phyloP scores from a whole-genome alignment of 2,888 invertebrate species.

The Parapristionchus giblindavisi region DNA sequence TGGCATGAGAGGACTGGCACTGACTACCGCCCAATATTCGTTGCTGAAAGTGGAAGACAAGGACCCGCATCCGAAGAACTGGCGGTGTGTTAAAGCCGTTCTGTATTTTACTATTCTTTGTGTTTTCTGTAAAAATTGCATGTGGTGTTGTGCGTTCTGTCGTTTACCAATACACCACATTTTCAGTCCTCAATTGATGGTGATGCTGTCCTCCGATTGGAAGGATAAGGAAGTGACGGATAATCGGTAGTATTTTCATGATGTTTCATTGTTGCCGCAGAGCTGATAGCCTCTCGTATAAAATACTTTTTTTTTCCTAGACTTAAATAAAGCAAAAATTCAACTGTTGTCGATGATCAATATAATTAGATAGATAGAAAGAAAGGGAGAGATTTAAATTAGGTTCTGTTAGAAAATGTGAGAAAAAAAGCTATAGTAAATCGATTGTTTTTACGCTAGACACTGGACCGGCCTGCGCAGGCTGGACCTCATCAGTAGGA shows the following conservation, averaged over 20 bases:
- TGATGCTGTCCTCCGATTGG: conserved; percentile 87
- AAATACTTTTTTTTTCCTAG: not conserved
- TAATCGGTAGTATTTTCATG: conserved; percentile 45
- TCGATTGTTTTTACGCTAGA: no score
- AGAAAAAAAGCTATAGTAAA: no score
- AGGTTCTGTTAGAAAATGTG: no score
- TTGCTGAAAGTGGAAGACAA: conserved; percentile 93
- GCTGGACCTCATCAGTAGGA: no score
- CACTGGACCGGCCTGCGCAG: no score
- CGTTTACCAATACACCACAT: not conserved
- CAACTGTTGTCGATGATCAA: not conserved
- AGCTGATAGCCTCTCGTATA: no score
- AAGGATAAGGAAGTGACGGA: conserved; percentile 63
- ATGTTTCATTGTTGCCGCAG: no score
- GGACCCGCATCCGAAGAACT: conserved; percentile 96
- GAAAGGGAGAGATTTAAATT: no score
- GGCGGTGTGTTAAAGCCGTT: conserved; percentile 76
- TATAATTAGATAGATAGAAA: not conserved
- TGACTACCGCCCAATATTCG: conserved; percentile 95
- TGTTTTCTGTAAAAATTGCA: not conserved
- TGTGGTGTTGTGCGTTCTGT: not conserved
- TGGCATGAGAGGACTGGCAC: conserved; percentile 94
- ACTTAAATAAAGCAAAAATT: not conserved
- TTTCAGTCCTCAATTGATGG: conserved; percentile 91
- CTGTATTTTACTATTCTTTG: no score